A percentile compares a stretch with the other conserved stretches of the same genome.
phyloP scores from a whole-genome alignment of 1,140 invertebrate species.

The Telenomus remus region DNA sequence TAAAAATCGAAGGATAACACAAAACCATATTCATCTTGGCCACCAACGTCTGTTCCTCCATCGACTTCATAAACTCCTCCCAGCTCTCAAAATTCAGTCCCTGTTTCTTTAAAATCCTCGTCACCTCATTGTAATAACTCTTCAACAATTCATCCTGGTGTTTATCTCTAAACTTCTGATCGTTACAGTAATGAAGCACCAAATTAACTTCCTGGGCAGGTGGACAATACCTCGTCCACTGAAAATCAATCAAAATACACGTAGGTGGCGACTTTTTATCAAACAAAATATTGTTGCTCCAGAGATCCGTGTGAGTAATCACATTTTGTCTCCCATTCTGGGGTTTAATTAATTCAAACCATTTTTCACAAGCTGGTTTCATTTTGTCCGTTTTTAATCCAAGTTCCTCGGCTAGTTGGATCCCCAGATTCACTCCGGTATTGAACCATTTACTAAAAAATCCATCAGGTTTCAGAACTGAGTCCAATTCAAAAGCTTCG shows the following conservation, averaged over 20 bases:
- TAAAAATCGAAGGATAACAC: too few relatives aligned
- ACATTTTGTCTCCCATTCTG: conserved; percentile 75
- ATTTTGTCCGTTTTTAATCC: conserved; percentile 62
- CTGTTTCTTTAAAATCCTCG: conserved; percentile 39
- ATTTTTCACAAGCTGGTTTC: conserved; percentile 63
- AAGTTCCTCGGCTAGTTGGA: conserved; percentile 56
- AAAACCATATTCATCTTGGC: too few relatives aligned
- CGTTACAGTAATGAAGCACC: conserved; percentile 41
- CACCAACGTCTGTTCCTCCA: too few relatives aligned
- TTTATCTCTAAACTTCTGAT: conserved; percentile 26
- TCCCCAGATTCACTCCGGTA: conserved; percentile 54
- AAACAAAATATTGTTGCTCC: conserved; percentile 78
- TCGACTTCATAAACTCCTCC: too few relatives aligned
- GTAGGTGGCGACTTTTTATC: conserved; percentile 62
- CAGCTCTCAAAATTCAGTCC: too few relatives aligned
- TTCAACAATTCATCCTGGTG: conserved; percentile 61
- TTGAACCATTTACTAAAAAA: conserved; percentile 55
- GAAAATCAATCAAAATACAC: conserved; percentile 78
- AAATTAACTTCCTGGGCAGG: conserved; percentile 71
- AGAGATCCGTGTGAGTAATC: conserved; percentile 78
- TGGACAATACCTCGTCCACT: conserved; percentile 74
- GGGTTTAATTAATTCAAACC: conserved; percentile 72
- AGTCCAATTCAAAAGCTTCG: conserved; percentile 42
- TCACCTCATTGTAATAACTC: conserved; percentile 65
- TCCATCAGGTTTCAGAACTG: conserved; percentile 23